A percentile compares a stretch with the other conserved stretches of the same genome.
Evolutionary conservation across 2,113 vertebrate genomes (phyloP).

Genomic region (Polypterus senegalus): DNA sequence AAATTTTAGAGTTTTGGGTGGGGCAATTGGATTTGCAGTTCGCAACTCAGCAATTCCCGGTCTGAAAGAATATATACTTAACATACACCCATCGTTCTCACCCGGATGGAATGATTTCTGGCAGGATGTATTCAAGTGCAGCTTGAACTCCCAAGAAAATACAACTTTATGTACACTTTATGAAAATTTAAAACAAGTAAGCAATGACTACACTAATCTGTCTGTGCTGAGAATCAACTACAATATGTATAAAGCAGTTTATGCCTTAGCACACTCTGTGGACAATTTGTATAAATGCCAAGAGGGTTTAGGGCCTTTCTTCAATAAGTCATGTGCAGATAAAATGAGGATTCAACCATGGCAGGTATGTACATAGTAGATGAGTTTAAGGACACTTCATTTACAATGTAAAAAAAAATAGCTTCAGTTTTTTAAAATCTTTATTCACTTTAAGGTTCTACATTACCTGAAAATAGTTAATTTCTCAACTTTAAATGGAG

Average conservation of each 20-base stretch:
- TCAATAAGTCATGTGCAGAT: neutral
- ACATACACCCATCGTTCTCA: neutral
- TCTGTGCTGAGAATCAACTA: neutral
- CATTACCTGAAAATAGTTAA: neutral
- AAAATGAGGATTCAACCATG: slow-evolving; percentile 1
- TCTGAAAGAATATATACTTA: neutral
- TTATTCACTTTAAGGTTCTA: neutral
- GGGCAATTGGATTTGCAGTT: slow-evolving; percentile 3
- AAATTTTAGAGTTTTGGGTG: neutral
- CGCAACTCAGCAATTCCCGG: neutral
- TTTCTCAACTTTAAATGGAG: neutral
- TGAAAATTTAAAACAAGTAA: neutral
- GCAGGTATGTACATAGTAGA: neutral
- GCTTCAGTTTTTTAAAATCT: too few species aligned
- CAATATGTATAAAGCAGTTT: slow-evolving; percentile 6
- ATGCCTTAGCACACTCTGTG: neutral
- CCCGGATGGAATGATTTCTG: slow-evolving; percentile 6
- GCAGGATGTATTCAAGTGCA: neutral
- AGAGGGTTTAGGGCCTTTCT: slow-evolving; percentile 1
- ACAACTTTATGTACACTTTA: neutral
- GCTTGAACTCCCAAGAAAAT: neutral
- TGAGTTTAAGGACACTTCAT: neutral
- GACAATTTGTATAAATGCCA: neutral
- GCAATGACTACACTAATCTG: neutral
- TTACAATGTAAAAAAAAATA: neutral